Percentiles rank a stretch among this genome's conserved stretches.
These are phyloP conservation scores for Gasterosteus nipponicus DNA, from an alignment of 2,113 vertebrate genomes.

Conservation along the genomic window DNA sequence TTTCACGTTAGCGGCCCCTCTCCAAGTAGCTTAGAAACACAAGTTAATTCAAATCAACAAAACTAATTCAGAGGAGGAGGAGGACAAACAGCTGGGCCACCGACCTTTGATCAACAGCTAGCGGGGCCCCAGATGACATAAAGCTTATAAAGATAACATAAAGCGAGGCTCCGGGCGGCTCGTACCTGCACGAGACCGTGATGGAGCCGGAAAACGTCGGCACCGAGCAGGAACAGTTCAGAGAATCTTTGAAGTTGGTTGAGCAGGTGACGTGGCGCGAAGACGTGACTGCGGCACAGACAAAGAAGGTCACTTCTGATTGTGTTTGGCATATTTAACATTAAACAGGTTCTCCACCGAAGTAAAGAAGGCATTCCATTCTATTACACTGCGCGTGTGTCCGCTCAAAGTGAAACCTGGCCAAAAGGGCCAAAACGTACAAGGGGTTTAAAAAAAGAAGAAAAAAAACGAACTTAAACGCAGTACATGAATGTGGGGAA, in stretches of 20 bases:
- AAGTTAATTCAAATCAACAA: not conserved
- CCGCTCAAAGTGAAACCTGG: not conserved
- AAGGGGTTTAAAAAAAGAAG: not conserved
- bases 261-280: constrained; percentile 65
- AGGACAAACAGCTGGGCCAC: not conserved
- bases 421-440: too few relatives aligned
- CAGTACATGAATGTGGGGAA: not conserved
- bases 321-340: not conserved
- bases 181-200: constrained; percentile 61
- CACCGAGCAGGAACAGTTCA: constrained; percentile 74
- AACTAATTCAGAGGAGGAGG: not conserved
- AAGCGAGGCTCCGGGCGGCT: not conserved
- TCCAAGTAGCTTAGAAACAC: not conserved
- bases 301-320: not conserved
- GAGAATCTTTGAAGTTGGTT: constrained; percentile 23
- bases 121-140: not conserved
- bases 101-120: not conserved
- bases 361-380: too few relatives aligned
- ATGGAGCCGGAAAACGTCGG: constrained; percentile 24
- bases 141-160: not conserved
- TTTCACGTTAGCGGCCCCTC: not conserved
- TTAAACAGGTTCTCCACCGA: not conserved
- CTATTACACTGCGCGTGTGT: too few relatives aligned
- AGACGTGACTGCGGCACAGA: constrained; percentile 36
- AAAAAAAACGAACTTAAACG: not conserved